These are phyloP conservation scores for Oxygymnocypris stewartii DNA, from an alignment of 2,113 vertebrate species.

Conservation along the genomic window DNA sequence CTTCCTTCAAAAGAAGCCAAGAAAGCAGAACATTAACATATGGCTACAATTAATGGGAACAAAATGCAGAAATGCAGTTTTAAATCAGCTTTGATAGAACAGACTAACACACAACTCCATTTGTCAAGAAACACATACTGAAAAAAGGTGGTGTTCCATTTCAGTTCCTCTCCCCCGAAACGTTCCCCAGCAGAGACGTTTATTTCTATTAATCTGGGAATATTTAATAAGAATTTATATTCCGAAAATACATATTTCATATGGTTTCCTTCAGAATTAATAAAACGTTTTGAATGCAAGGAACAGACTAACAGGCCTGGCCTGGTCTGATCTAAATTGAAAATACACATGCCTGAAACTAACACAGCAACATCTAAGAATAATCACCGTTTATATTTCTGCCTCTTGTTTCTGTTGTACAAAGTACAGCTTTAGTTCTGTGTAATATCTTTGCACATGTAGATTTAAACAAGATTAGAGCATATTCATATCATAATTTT, in stretches of 20 bases:
- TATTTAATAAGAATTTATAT: slow-evolving; percentile 48
- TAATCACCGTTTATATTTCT: neutral
- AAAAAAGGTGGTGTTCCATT: slow-evolving; percentile 61
- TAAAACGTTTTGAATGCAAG: slow-evolving; percentile 32
- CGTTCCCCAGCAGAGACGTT: slow-evolving; percentile 49
- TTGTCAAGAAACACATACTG: slow-evolving; percentile 70
- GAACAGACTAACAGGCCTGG: slow-evolving; percentile 9
- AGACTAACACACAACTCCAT: slow-evolving; percentile 70
- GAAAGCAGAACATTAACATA: slow-evolving; percentile 77
- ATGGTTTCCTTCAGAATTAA: slow-evolving; percentile 23
- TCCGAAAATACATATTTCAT: slow-evolving; percentile 8
- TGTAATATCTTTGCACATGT: neutral
- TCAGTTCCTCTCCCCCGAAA: slow-evolving; percentile 43
- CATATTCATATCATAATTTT: neutral
- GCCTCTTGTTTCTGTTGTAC: neutral
- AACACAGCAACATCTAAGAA: neutral
- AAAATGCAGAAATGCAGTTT: slow-evolving; percentile 63
- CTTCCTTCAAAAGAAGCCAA: slow-evolving; percentile 76
- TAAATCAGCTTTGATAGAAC: slow-evolving; percentile 69
- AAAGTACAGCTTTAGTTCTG: neutral
- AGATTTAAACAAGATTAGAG: neutral
- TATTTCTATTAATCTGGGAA: slow-evolving; percentile 43
- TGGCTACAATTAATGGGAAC: slow-evolving; percentile 66
- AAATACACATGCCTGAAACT: slow-evolving; percentile 20
- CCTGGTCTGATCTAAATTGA: slow-evolving; percentile 15